These are phyloP conservation scores for Xestia c-nigrum DNA, from an alignment of 2,888 invertebrate species.

Conservation along the genomic window DNA sequence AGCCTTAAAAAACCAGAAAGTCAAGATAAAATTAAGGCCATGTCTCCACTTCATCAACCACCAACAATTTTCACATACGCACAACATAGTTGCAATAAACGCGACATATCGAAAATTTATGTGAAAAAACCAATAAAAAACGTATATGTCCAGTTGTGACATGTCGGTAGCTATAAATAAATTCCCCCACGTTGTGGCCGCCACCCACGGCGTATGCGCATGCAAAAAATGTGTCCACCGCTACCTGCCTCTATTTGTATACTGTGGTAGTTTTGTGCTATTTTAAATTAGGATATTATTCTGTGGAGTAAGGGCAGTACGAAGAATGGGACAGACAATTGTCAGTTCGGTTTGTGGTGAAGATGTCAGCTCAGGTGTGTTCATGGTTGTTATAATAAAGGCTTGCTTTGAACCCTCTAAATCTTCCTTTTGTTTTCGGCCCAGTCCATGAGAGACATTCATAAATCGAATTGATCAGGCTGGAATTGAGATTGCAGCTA, in stretches of 20 bases:
- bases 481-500: background rate
- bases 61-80: constrained; percentile 46
- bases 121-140: constrained; percentile 62
- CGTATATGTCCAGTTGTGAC: constrained; percentile 68
- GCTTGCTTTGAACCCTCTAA: constrained; percentile 1
- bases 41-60: constrained; percentile 35
- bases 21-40: background rate
- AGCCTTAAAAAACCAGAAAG: constrained; percentile 3
- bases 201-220: constrained; percentile 77
- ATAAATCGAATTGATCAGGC: no score
- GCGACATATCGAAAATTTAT: constrained; percentile 61
- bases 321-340: constrained; percentile 41
- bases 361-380: constrained; percentile 14
- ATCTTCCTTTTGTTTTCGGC: background rate
- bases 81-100: constrained; percentile 64
- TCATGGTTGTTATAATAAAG: constrained; percentile 9
- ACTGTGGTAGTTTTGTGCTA: constrained; percentile 58
- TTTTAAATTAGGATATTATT: constrained; percentile 64
- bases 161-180: constrained; percentile 78
- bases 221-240: constrained; percentile 75
- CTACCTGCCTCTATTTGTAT: constrained; percentile 67
- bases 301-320: constrained; percentile 32
- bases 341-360: constrained; percentile 51
- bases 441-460: background rate
- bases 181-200: constrained; percentile 72